Conservation (phyloP, 2,888 invertebrate genomes). For the Gonocerus acuteangulatus region DNA sequence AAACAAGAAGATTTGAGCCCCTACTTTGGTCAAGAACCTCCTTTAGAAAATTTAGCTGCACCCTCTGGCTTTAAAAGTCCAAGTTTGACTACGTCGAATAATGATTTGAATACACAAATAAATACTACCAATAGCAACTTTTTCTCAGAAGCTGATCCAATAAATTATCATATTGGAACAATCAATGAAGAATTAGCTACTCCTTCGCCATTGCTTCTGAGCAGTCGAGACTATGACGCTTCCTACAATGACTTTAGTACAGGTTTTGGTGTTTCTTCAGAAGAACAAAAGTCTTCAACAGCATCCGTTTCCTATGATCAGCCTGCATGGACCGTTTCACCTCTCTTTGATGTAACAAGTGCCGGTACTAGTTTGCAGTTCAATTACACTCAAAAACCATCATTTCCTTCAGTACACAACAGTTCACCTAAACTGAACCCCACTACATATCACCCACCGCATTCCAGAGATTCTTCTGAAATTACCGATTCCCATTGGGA, state of each 20-base stretch:
- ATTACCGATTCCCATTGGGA: conserved; percentile 7
- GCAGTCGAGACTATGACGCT: conserved; percentile 4
- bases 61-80: conserved; percentile 31
- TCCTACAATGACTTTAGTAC: conserved; percentile 27
- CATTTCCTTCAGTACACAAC: background rate
- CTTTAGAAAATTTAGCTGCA: conserved; percentile 28
- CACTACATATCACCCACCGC: conserved; percentile 31
- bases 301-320: background rate
- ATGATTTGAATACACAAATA: conserved; percentile 11
- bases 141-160: conserved; percentile 5
- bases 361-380: conserved; percentile 2
- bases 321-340: conserved; percentile 27
- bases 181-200: conserved; percentile 3
- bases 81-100: background rate
- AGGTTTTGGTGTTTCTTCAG: conserved; percentile 35
- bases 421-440: conserved; percentile 15
- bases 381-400: conserved; percentile 9
- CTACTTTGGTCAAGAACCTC: conserved; percentile 33
- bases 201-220: background rate
- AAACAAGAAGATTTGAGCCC: conserved; percentile 23
- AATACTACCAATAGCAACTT: background rate
- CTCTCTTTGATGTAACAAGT: conserved; percentile 14
- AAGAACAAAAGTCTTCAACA: conserved; percentile 22
- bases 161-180: conserved; percentile 17
- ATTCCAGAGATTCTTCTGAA: conserved; percentile 15